Evolutionary conservation across 2,888 invertebrate genomes (phyloP).

Genomic region (Tribolium freemani): DNA sequence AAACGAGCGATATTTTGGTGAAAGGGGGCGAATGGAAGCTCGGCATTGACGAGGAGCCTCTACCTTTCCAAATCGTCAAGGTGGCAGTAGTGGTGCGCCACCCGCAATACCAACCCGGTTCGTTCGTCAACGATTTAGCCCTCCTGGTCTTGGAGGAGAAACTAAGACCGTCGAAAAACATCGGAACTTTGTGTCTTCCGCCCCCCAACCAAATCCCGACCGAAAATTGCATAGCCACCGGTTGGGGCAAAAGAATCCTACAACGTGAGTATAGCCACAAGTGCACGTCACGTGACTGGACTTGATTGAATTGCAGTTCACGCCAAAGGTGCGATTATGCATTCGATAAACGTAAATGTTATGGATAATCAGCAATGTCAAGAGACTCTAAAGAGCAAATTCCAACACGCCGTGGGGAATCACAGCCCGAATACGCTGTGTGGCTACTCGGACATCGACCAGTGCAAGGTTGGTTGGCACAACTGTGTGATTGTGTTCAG

Average conservation of each 20-base stretch:
- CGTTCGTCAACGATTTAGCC: conserved; percentile 78
- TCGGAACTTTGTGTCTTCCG: conserved; percentile 82
- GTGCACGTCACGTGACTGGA: not conserved
- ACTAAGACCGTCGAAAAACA: conserved; percentile 76
- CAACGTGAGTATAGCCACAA: conserved; percentile 73
- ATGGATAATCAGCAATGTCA: conserved; percentile 76
- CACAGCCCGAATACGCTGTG: conserved; percentile 79
- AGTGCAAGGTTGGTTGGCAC: conserved; percentile 77
- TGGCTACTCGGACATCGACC: conserved; percentile 78
- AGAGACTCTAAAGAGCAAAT: conserved; percentile 71
- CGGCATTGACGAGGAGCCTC: conserved; percentile 84
- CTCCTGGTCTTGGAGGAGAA: conserved; percentile 78
- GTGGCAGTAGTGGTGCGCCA: conserved; percentile 80
- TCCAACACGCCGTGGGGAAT: conserved; percentile 72
- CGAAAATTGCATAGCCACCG: conserved; percentile 80
- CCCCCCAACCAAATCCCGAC: conserved; percentile 73
- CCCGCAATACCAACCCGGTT: conserved; percentile 76
- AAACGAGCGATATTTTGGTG: conserved; percentile 78
- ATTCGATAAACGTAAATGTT: conserved; percentile 78
- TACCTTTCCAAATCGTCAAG: conserved; percentile 83
- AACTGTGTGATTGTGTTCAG: not conserved
- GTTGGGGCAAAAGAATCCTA: conserved; percentile 86
- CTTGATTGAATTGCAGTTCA: conserved; percentile 73
- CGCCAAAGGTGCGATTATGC: conserved; percentile 81
- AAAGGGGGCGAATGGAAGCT: conserved; percentile 90